A percentile compares a stretch with the other conserved stretches of the same genome.
phyloP scores from a whole-genome alignment of 2,888 invertebrate species.

The Palloptera scutellata region DNA sequence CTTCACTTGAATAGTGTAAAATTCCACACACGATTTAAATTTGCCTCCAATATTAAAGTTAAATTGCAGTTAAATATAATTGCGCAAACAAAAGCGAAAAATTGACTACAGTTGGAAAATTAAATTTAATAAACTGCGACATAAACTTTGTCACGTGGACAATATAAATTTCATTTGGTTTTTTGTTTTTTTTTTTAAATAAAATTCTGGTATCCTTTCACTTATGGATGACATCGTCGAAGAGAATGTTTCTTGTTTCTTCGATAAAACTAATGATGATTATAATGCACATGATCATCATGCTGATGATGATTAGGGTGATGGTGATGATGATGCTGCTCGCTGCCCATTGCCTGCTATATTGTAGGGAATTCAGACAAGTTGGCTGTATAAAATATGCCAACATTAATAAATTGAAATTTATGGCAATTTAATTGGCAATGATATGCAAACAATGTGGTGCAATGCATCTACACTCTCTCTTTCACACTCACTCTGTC shows the following conservation, averaged over 20 bases:
- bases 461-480: too few species aligned
- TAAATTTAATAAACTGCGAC: constrained; percentile 48
- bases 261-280: too few species aligned
- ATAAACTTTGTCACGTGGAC: constrained; percentile 49
- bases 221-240: too few species aligned
- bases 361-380: too few species aligned
- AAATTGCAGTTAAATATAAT: constrained; percentile 33
- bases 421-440: constrained; percentile 47
- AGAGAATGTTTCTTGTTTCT: too few species aligned
- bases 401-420: constrained; percentile 35
- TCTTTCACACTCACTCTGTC: background rate
- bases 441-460: constrained; percentile 44
- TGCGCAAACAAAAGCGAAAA: constrained; percentile 9
- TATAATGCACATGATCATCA: too few species aligned
- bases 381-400: background rate
- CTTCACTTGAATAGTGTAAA: too few species aligned
- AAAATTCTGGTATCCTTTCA: too few species aligned
- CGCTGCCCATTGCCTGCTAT: too few species aligned
- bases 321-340: too few species aligned
- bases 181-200: background rate
- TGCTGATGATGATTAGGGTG: too few species aligned
- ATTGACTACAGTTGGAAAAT: constrained; percentile 35
- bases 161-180: constrained; percentile 39
- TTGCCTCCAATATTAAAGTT: constrained; percentile 31
- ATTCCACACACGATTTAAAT: constrained; percentile 28